phyloP scores from a whole-genome alignment of 2,113 vertebrate species.

The Oenanthe melanoleuca region DNA sequence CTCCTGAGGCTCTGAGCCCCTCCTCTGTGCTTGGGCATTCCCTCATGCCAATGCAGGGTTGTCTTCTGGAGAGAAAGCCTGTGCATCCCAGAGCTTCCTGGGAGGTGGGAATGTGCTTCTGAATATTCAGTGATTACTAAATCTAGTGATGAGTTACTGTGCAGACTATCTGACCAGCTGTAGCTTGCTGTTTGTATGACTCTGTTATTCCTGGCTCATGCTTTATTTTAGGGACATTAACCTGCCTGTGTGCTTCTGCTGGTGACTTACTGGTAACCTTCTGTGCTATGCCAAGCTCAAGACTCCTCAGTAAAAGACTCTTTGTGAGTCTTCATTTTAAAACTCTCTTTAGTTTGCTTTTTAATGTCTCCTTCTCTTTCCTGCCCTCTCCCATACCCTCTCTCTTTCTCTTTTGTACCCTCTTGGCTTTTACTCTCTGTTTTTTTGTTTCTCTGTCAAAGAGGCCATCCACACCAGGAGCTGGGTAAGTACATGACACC shows the following conservation, averaged over 20 bases:
- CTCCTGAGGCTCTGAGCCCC: not conserved
- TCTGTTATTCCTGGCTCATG: constrained; percentile 35
- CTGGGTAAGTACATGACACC: not conserved
- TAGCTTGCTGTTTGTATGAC: not conserved
- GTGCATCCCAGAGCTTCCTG: not conserved
- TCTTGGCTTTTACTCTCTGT: not conserved
- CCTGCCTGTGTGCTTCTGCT: not conserved
- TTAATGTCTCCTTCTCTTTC: not conserved
- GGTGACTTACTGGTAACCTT: constrained; percentile 4
- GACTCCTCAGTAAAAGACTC: constrained; percentile 7
- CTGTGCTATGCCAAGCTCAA: constrained; percentile 4
- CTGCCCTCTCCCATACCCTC: not conserved
- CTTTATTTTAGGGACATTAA: constrained; percentile 50
- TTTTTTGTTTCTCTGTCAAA: not conserved
- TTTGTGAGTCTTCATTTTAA: constrained; percentile 20
- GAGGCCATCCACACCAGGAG: not conserved
- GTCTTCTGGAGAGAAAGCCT: not conserved
- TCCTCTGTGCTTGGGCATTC: not conserved
- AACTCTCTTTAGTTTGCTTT: not conserved
- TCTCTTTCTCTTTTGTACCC: not conserved
- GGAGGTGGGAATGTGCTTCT: not conserved
- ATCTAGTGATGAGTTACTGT: not conserved
- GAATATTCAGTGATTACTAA: not conserved
- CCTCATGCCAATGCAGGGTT: not conserved
- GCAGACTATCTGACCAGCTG: constrained; percentile 11